A percentile compares a stretch with the other conserved stretches of the same genome.
phyloP scores from a whole-genome alignment of 2,113 vertebrate genomes.

The Rallus limicola region DNA sequence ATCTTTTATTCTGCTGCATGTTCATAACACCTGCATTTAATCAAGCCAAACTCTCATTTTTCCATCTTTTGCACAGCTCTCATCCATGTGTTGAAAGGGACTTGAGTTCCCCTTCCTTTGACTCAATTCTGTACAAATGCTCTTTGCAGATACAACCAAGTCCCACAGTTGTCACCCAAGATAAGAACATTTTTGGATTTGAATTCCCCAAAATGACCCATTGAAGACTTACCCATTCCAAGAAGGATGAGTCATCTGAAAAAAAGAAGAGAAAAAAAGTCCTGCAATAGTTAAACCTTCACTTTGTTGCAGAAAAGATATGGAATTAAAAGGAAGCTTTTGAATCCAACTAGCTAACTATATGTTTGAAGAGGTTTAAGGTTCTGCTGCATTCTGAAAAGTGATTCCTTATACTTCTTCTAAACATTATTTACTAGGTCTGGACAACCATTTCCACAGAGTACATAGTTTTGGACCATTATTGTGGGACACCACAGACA shows the following conservation, averaged over 20 bases:
- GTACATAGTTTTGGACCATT: not conserved
- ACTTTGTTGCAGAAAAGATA: not conserved
- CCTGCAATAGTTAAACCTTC: not conserved
- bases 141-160: not conserved
- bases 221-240: not conserved
- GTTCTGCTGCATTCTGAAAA: not conserved
- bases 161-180: not conserved
- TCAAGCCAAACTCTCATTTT: not conserved
- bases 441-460: not conserved
- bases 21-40: conserved; percentile 30
- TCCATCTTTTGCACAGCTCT: not conserved
- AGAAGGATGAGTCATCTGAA: not conserved
- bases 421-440: not conserved
- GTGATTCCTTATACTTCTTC: not conserved
- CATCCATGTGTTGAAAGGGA: not conserved
- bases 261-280: not conserved
- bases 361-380: not conserved
- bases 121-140: not conserved
- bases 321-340: not conserved
- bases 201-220: not conserved
- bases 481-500: not conserved
- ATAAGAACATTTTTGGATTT: not conserved
- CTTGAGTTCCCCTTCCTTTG: not conserved
- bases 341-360: not conserved
- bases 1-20: conserved; percentile 15